Conservation (phyloP, 2,113 vertebrate genomes). For the Eurypyga helias region DNA sequence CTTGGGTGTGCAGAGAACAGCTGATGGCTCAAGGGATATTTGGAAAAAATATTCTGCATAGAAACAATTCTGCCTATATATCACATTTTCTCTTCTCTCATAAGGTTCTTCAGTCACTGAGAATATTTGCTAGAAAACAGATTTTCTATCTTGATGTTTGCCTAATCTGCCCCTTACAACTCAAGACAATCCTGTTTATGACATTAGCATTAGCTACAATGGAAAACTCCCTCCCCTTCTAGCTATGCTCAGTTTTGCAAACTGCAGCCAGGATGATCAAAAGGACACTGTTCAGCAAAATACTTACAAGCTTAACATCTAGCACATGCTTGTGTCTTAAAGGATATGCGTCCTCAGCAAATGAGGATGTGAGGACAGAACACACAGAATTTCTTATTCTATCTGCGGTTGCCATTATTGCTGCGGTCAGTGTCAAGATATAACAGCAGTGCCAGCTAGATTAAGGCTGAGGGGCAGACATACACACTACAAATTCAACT, state of each 20-base stretch:
- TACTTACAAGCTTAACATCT: not conserved
- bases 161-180: not conserved
- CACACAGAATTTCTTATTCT: rapidly evolving
- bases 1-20: slow-evolving; percentile 36
- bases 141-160: not conserved
- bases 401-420: not conserved
- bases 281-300: not conserved
- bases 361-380: not conserved
- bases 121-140: slow-evolving; percentile 9
- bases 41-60: not conserved
- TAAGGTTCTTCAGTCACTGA: not conserved
- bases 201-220: not conserved
- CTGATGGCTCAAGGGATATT: slow-evolving; percentile 4
- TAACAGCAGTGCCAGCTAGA: not conserved
- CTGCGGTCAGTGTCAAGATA: not conserved
- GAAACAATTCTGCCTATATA: not conserved
- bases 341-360: not conserved
- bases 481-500: not conserved
- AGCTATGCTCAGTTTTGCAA: not conserved
- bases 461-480: not conserved
- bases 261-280: not conserved
- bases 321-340: not conserved
- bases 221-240: not conserved
- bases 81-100: not conserved
- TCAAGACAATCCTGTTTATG: not conserved